These are phyloP conservation scores for Perizoma flavofasciatum DNA, from an alignment of 2,888 invertebrate species.

Conservation along the genomic window DNA sequence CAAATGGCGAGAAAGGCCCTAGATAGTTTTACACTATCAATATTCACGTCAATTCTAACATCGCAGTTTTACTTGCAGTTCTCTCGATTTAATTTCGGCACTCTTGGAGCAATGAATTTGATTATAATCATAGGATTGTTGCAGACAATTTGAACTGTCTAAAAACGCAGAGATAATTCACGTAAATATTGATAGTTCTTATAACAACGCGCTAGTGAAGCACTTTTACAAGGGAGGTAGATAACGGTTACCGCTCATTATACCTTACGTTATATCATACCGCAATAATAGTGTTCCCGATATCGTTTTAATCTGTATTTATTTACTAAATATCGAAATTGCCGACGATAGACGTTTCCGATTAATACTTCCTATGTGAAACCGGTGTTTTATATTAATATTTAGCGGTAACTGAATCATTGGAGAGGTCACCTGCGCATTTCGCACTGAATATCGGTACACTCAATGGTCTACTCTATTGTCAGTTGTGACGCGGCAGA, in stretches of 20 bases:
- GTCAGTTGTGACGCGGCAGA: conserved; percentile 32
- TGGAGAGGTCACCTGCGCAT: conserved; percentile 19
- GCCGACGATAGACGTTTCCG: conserved; percentile 17
- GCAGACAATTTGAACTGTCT: background rate
- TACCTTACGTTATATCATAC: background rate
- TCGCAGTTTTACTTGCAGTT: background rate
- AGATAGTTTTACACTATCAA: conserved; percentile 6
- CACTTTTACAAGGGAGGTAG: background rate
- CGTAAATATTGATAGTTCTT: conserved; percentile 13
- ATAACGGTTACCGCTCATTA: conserved; percentile 16
- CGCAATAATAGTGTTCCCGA: conserved; percentile 8
- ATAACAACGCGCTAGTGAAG: background rate
- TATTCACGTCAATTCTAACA: conserved; percentile 7
- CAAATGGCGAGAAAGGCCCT: background rate
- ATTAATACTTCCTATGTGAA: background rate
- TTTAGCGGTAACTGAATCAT: conserved; percentile 21
- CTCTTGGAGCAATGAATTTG: no score
- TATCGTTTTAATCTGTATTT: conserved; percentile 25
- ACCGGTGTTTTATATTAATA: background rate
- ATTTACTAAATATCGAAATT: conserved; percentile 24
- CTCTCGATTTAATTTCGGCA: no score
- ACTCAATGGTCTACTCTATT: conserved; percentile 28
- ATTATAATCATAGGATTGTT: background rate
- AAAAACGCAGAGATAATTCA: background rate
- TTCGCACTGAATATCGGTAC: conserved; percentile 21